phyloP scores from a whole-genome alignment of 2,797 vertebrate genomes.

The Sebastes matsubarae region DNA sequence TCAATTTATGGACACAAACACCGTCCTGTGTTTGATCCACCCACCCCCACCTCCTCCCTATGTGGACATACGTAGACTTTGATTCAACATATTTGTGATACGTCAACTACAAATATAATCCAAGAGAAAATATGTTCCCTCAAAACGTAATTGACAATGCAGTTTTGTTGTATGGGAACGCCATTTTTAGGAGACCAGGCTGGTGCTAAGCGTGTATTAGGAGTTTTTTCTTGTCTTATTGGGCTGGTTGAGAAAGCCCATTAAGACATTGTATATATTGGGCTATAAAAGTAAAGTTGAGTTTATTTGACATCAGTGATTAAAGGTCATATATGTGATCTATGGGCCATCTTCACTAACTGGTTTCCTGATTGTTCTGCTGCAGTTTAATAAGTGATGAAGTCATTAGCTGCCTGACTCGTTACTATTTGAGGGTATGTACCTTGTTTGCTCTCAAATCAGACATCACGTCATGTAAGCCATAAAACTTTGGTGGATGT shows the following conservation, averaged over 20 bases:
- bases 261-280: neutral
- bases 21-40: neutral
- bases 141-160: no score
- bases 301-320: neutral
- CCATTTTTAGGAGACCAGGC: no score
- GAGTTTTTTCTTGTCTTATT: neutral
- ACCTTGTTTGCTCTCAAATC: neutral
- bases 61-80: neutral
- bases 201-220: no score
- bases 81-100: neutral
- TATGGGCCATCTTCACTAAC: neutral
- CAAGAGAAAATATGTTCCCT: no score
- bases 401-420: neutral
- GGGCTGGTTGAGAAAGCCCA: neutral
- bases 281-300: neutral
- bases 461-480: slow-evolving; percentile 16
- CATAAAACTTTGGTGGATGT: slow-evolving; percentile 8
- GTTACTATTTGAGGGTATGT: neutral
- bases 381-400: neutral
- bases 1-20: neutral
- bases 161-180: no score
- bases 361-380: neutral
- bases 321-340: neutral
- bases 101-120: no score
- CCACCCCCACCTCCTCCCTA: neutral